A percentile compares a stretch with the other conserved stretches of the same genome.
Conservation (phyloP, 1,140 invertebrate genomes). For the Meteorus sp. region DNA sequence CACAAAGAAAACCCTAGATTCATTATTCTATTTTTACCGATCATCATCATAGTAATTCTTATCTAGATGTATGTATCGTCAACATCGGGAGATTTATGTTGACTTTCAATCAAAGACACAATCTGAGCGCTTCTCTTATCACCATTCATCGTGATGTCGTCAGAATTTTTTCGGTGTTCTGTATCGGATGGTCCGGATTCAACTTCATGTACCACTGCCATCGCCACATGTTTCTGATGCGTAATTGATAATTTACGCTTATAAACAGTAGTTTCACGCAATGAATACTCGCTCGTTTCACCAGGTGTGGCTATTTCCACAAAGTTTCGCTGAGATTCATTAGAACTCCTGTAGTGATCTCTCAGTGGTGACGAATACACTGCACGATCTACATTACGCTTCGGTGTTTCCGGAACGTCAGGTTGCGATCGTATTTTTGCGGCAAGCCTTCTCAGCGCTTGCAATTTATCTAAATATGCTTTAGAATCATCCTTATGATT, state of each 20-base stretch:
- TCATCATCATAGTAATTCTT: constrained; percentile 17
- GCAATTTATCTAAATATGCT: constrained; percentile 58
- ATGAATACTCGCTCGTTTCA: not conserved
- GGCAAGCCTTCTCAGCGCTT: constrained; percentile 42
- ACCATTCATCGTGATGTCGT: not conserved
- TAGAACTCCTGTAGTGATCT: constrained; percentile 30
- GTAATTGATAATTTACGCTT: not conserved
- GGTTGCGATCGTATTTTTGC: constrained; percentile 6
- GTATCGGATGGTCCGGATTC: not conserved
- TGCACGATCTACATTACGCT: constrained; percentile 40
- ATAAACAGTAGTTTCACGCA: not conserved
- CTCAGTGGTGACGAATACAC: constrained; percentile 35
- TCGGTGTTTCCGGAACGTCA: constrained; percentile 39
- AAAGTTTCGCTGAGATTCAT: constrained; percentile 10
- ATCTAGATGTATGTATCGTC: constrained; percentile 37
- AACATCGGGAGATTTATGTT: constrained; percentile 22
- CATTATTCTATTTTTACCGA: constrained; percentile 22
- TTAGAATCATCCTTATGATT: constrained; percentile 55
- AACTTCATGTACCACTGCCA: constrained; percentile 22
- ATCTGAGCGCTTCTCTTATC: constrained; percentile 6
- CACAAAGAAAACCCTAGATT: not conserved
- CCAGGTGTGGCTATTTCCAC: not conserved
- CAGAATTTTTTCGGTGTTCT: not conserved
- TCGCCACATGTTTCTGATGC: not conserved
- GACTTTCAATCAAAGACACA: constrained; percentile 24